Evolutionary conservation across 2,888 invertebrate genomes (phyloP), one percentile per base, ranked within the genome.

Genomic region (Nomada ferruginata): DNA sequence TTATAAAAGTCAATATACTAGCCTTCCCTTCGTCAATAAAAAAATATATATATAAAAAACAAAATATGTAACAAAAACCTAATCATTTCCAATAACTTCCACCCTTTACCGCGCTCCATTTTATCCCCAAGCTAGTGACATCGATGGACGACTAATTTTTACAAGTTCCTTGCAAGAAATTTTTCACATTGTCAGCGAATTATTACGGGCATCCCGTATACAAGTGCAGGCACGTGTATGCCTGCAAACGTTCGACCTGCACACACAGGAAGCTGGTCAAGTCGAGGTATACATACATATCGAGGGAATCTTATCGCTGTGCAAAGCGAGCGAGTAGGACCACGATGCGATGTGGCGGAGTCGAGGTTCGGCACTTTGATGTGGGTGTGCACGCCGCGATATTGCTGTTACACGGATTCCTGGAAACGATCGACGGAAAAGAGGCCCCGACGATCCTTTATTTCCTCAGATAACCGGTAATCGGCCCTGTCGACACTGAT

Each of bases 271-370:
- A 63, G 44, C 44, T 82, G 87, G 85, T 85, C 83, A 81, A 70
- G 57, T 61, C 76, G 78, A 36, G 44, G 7, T 9, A 7, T 36
- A 36, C 36, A 36, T 36, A 36, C 36, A 36, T 85, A 89, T 85
- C 85, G 82, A 79, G 73, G 88, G 75, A 88, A 89, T 89, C 89
- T 89, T 89, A 89, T 89, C 89, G 79, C 69, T 89, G 89, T 89
- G 89, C 88, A 89, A 89, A 89, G 88, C 85, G 57, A 74, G 65
- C 71, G 74, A 76, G 63, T 73, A 72, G 68, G 79, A 66, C 73
- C 80, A 68, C 70, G 81, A 74, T 75, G 73, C 36, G 81, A 74
- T 72, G 57, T 36, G 76, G 78, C 59, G 69, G 69, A 74, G 79
- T 60, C 50, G 47, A 74, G 70, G 78, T 70, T 85, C 82, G 85